A percentile compares a stretch with the other conserved stretches of the same genome.
phyloP scores from a whole-genome alignment of 2,113 vertebrate genomes.

The Vulpes ferrilata region DNA sequence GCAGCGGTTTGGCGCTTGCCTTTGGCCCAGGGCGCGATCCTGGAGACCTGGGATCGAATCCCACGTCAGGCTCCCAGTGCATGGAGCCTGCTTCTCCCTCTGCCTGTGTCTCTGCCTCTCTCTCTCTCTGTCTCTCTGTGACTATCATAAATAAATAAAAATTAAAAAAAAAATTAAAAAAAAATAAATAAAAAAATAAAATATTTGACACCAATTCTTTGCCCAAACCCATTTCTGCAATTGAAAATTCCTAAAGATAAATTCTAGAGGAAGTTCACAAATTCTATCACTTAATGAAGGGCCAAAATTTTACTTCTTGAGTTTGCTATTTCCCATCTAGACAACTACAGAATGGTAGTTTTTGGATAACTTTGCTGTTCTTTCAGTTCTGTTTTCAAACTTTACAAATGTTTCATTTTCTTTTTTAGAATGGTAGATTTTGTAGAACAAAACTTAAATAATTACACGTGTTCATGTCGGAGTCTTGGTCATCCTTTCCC shows the following conservation, averaged over 20 bases:
- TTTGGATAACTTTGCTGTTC: conserved; percentile 74
- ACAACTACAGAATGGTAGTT: conserved; percentile 81
- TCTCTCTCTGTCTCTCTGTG: too few relatives aligned
- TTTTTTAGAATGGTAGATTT: conserved; percentile 24
- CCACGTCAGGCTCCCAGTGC: too few relatives aligned
- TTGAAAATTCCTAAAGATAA: conserved; percentile 61
- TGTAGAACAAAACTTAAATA: not conserved
- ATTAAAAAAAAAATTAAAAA: too few relatives aligned
- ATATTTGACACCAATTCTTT: conserved; percentile 43
- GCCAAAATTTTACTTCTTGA: conserved; percentile 81
- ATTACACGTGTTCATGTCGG: not conserved
- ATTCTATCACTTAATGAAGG: conserved; percentile 75
- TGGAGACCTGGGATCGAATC: too few relatives aligned
- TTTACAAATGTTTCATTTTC: conserved; percentile 43
- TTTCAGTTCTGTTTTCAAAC: conserved; percentile 80
- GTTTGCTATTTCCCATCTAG: conserved; percentile 88
- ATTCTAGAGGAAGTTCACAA: too few relatives aligned
- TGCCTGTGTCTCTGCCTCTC: too few relatives aligned
- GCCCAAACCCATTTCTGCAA: conserved; percentile 5
- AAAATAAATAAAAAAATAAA: too few relatives aligned
- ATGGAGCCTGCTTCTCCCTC: too few relatives aligned
- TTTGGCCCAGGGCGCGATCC: too few relatives aligned
- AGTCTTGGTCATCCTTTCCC: not conserved
- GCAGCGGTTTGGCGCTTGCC: too few relatives aligned
- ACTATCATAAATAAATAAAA: too few relatives aligned